These are phyloP conservation scores for Chloroclysta siterata DNA, from an alignment of 2,888 invertebrate genomes.

Conservation along the genomic window DNA sequence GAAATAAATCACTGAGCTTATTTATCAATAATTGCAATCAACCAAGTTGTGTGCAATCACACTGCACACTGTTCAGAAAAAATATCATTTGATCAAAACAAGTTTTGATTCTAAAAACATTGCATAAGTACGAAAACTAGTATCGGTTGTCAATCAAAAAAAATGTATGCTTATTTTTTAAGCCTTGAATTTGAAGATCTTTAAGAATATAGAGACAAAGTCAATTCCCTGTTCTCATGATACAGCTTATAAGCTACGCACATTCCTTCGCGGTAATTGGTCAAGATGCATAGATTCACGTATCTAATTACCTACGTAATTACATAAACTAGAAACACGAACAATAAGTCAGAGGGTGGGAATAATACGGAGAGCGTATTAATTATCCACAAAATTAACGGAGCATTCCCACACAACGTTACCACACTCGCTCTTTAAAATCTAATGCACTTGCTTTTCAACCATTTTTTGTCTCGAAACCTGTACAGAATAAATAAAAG, in stretches of 20 bases:
- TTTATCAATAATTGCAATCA: too few relatives aligned
- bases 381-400: constrained; percentile 41
- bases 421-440: constrained; percentile 36
- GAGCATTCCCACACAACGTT: constrained; percentile 40
- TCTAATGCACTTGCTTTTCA: constrained; percentile 29
- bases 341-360: constrained; percentile 43
- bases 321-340: constrained; percentile 37
- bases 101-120: too few relatives aligned
- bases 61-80: too few relatives aligned
- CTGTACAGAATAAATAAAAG: constrained; percentile 18
- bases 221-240: constrained; percentile 38
- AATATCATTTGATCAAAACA: too few relatives aligned
- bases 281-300: constrained; percentile 43
- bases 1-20: too few relatives aligned
- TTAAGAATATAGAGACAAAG: constrained; percentile 5
- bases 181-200: too few relatives aligned
- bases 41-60: too few relatives aligned
- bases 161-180: too few relatives aligned
- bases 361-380: constrained; percentile 39
- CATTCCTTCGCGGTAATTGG: constrained; percentile 37
- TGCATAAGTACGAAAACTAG: too few relatives aligned
- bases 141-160: too few relatives aligned
- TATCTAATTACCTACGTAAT: constrained; percentile 43
- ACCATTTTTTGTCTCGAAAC: constrained; percentile 26
- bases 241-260: constrained; percentile 31